Percentiles rank a stretch among this genome's conserved stretches.
Conservation (phyloP, 2,797 vertebrate genomes). For the Amphiprion clarkii region DNA sequence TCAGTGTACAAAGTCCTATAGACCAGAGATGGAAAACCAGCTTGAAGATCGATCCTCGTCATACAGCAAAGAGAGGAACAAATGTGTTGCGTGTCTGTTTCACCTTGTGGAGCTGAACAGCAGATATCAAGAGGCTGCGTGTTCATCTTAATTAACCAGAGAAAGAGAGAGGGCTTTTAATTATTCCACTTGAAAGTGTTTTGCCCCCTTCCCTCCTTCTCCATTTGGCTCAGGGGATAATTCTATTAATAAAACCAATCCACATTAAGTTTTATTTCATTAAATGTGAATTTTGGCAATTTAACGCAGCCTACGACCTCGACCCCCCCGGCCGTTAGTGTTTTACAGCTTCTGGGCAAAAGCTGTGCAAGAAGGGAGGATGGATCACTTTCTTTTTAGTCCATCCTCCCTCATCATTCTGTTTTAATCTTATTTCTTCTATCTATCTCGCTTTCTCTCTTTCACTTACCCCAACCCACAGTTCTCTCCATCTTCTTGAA, state of each 20-base stretch:
- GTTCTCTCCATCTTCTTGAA: conserved; percentile 20
- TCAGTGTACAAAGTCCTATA: neutral
- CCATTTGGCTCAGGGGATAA: conserved; percentile 47
- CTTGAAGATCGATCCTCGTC: conserved; percentile 14
- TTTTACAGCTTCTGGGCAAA: conserved; percentile 31
- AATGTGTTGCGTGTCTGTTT: conserved; percentile 23
- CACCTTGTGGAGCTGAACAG: conserved; percentile 51
- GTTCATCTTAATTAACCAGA: conserved; percentile 72
- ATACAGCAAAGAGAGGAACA: conserved; percentile 3
- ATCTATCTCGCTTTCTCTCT: neutral
- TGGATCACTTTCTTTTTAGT: conserved; percentile 1
- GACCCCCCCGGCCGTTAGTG: conserved; percentile 20
- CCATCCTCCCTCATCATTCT: conserved; percentile 3
- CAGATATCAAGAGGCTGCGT: conserved; percentile 49
- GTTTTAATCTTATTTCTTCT: conserved; percentile 2
- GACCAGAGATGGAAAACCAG: conserved; percentile 9
- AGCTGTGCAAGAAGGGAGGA: conserved; percentile 11
- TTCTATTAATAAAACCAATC: conserved; percentile 81
- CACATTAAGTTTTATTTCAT: conserved; percentile 74
- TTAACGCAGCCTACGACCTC: conserved; percentile 56
- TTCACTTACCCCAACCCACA: conserved; percentile 17
- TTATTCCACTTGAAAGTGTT: conserved; percentile 77
- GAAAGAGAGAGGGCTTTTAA: conserved; percentile 62
- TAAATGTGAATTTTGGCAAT: conserved; percentile 68
- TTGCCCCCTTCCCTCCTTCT: conserved; percentile 44